Conservation (phyloP, 1,140 invertebrate species). For the Metopolophium dirhodum region DNA sequence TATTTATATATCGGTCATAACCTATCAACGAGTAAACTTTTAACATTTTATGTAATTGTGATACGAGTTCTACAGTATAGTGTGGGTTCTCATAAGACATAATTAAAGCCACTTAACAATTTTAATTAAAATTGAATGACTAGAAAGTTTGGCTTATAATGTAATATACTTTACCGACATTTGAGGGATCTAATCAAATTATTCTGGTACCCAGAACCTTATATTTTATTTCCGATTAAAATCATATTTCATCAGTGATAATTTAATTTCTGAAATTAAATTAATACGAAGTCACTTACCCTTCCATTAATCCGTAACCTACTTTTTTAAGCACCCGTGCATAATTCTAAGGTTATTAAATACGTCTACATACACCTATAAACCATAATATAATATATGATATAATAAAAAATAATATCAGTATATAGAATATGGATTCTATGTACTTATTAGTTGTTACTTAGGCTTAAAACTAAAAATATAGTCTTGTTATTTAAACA, state of each 20-base stretch:
- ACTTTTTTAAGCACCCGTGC: neutral
- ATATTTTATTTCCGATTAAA: conserved; percentile 40
- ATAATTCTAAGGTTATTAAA: neutral
- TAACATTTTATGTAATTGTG: neutral
- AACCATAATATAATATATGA: neutral
- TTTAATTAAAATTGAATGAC: conserved; percentile 23
- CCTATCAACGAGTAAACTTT: neutral
- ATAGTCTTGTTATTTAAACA: neutral
- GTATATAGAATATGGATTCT: no score
- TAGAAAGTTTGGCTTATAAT: conserved; percentile 23
- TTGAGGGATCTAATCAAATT: conserved; percentile 37
- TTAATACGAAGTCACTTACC: neutral
- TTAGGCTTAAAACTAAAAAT: neutral
- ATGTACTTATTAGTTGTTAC: no score
- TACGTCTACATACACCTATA: neutral
- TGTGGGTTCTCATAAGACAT: neutral
- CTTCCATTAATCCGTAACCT: neutral
- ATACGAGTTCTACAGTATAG: neutral
- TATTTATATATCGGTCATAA: neutral
- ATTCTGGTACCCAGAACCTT: conserved; percentile 6
- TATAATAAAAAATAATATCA: no score
- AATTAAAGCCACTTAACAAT: neutral
- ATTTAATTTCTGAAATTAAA: conserved; percentile 33
- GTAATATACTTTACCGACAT: conserved; percentile 7
- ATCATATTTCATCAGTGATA: conserved; percentile 31